Conservation (phyloP, 2,888 invertebrate species). For the Agriotes lineatus region DNA sequence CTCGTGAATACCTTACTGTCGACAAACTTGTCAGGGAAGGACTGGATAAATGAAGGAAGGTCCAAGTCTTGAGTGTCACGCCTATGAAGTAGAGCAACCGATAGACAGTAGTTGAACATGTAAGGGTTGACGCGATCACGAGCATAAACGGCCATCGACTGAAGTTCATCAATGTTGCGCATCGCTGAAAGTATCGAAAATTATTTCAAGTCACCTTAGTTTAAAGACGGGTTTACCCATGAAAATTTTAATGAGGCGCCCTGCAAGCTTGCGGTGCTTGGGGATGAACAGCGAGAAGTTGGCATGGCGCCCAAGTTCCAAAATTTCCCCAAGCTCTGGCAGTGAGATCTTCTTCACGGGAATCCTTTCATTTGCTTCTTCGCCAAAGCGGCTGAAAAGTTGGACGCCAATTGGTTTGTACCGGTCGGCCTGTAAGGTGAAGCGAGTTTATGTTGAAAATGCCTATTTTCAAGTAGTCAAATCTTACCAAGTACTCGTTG, state of each 20-base stretch:
- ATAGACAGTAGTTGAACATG: conserved; percentile 83
- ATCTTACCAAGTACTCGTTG: conserved; percentile 73
- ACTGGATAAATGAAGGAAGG: conserved; percentile 80
- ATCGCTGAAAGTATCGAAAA: conserved; percentile 75
- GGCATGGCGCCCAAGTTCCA: conserved; percentile 71
- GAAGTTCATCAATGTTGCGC: conserved; percentile 77
- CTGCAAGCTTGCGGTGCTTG: conserved; percentile 78
- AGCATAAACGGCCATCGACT: conserved; percentile 78
- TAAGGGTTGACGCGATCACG: conserved; percentile 83
- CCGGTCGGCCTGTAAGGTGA: conserved; percentile 64
- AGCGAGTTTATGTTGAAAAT: too few species aligned
- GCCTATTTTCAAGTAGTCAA: not conserved
- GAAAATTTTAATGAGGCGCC: conserved; percentile 76
- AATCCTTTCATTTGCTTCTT: conserved; percentile 68
- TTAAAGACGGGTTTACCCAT: conserved; percentile 71
- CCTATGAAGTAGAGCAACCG: conserved; percentile 82
- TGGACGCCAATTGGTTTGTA: conserved; percentile 72
- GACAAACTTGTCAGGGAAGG: conserved; percentile 87
- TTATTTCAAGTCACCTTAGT: too few species aligned
- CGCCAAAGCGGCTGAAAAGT: conserved; percentile 73
- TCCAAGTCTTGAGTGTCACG: conserved; percentile 77
- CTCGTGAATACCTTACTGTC: conserved; percentile 79
- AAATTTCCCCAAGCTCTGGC: conserved; percentile 72
- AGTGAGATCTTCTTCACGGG: conserved; percentile 68
- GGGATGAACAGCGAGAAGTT: conserved; percentile 83